Conservation (phyloP, 2,888 invertebrate genomes). For the Spicauda simplicius region DNA sequence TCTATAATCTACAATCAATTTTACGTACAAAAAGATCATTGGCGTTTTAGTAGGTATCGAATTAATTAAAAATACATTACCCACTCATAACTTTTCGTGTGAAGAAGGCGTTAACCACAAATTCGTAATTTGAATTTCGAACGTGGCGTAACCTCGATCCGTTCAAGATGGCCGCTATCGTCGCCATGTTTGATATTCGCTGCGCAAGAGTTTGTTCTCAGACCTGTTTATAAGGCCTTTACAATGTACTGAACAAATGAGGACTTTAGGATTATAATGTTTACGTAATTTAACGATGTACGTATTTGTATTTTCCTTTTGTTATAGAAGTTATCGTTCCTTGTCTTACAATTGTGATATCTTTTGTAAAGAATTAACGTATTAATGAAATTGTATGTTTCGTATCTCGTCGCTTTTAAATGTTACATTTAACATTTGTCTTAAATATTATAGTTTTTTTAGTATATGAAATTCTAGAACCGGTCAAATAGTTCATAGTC, state of each 20-base stretch:
- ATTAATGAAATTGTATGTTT: too few relatives aligned
- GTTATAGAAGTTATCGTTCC: constrained; percentile 39
- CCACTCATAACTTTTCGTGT: constrained; percentile 17
- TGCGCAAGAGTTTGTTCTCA: constrained; percentile 81
- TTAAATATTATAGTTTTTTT: too few relatives aligned
- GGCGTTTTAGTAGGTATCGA: background rate
- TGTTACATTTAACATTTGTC: too few relatives aligned
- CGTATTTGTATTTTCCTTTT: constrained; percentile 47
- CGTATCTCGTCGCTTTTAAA: too few relatives aligned
- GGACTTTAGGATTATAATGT: constrained; percentile 59
- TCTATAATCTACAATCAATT: too few relatives aligned
- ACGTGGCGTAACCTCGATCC: constrained; percentile 74
- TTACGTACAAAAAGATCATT: background rate
- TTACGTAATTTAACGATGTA: constrained; percentile 48
- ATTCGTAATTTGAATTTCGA: constrained; percentile 72
- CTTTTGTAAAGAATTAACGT: background rate
- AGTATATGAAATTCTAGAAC: too few relatives aligned
- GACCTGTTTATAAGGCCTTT: constrained; percentile 75
- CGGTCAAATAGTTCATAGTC: too few relatives aligned
- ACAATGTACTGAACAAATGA: constrained; percentile 63
- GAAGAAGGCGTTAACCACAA: constrained; percentile 37
- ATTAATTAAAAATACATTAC: constrained; percentile 22
- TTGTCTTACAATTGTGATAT: background rate
- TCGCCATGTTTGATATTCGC: constrained; percentile 71
- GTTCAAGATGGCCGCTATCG: constrained; percentile 80